Evolutionary conservation across 2,797 vertebrate species (phyloP), one percentile per base, ranked within the genome.

Genomic region (Peromyscus aztecus): DNA sequence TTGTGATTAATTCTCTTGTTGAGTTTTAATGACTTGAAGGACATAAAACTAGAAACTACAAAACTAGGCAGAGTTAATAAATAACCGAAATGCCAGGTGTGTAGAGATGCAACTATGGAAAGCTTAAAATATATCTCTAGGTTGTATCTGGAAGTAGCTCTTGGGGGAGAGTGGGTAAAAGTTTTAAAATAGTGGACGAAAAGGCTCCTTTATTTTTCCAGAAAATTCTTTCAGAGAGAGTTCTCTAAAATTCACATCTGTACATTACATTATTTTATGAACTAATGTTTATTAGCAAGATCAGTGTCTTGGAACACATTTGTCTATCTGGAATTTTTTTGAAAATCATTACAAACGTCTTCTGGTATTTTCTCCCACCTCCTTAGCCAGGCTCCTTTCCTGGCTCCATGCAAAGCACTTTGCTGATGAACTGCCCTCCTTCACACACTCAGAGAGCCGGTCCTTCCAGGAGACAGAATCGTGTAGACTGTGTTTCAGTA

Each of bases 1-100:
- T 97, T 97, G 95, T 96, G 97, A 96, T 98, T 97, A 97, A 96
- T 97, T 97, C 94, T 93, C 96, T 95, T 97, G 96, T 97, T 98
- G 97, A 97, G 96, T 96, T 96, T 97, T 98, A 98, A 97, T 93
- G 97, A 97, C 94, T 96, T 96, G 95, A 97, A 97, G 97, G 96
- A 94, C 94, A 96, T 88, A 97, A 97, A 97, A 78, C 77, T 95
- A 89, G 93, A 95, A 98, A 95, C 89, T 67, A 94, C 96, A 97
- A 97, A 97, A 92, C 80, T 93, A 92, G 96, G 75, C 95, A 81
- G 61, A 88, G 77, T 94, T 97, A 93, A 97, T 97, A 97, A 97
- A 96, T 97, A 97, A 97, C 95, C 11, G 29, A 96, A 97, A 92
- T 90, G 82, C 91, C 94, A 97, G 91, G 97, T 97, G 78, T 89